Base-by-base conservation (phyloP, 2,113 vertebrate species). In the Campylomormyrus numenius region DNA sequence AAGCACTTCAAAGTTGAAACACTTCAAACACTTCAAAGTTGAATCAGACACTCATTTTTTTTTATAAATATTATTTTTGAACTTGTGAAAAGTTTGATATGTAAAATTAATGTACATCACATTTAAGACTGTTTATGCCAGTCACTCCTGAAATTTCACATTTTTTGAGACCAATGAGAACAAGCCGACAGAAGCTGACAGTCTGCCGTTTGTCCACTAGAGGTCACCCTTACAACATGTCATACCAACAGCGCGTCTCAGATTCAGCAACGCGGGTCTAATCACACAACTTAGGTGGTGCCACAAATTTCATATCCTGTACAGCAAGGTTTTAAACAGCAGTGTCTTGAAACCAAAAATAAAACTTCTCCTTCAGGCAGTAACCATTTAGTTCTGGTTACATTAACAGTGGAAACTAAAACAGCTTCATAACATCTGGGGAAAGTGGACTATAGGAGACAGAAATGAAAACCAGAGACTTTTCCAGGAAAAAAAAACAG, bases 141-240 rank as follows among this genome's bases (percentile, higher is more conserved):
- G 10, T 77, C 15, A 17, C 35, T 77, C 35, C 11, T 77, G 70
- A 7, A 39, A 77, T 77, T 77, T 31, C 11, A 17, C 5, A 39
- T 77, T 39, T 77, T 66, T 77, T 35, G 31, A 39, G 31, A 39
- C 13, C 70, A 35, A 17, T 39, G 4, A 80, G 6, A 19, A 19
- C 15, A 77, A 80, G 31, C 74, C 0, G 74, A 17, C 74, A 2
- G 74, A 42, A 80, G 74, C 74, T 80, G 35, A 80, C 9, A 84
- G 83, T 88, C 62, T n/a, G 27, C 52, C 21, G 35, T 87, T 74
- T 84, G 83, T 80, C 94, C 96, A 95, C 96, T 93, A 96, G 96
- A 93, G 95, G 96, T 94, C 96, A 96, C 94, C 91, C 90, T 94
- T 94, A 94, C 93, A 90, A 49, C 42, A 50, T 27, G 52, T 84